These are phyloP conservation scores for Drosophila repleta DNA, from an alignment of 1,140 invertebrate genomes.

Conservation along the genomic window DNA sequence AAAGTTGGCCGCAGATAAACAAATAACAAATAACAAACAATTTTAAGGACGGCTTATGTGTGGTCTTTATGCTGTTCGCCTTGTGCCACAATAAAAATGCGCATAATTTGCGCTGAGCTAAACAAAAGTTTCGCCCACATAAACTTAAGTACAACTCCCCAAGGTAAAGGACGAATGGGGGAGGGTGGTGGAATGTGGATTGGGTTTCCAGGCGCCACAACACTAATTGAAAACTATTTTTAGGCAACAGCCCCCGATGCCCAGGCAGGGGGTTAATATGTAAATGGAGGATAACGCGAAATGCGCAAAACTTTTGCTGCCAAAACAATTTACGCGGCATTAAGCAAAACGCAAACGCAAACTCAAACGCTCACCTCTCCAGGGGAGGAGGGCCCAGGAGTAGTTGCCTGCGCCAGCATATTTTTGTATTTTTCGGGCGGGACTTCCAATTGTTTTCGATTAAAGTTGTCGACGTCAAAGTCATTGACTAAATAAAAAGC, in stretches of 20 bases:
- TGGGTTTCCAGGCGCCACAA: slow-evolving; percentile 45
- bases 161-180: slow-evolving; percentile 21
- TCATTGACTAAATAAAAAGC: slow-evolving; percentile 81
- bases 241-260: slow-evolving; percentile 41
- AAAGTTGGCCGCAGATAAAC: slow-evolving; percentile 61
- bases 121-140: slow-evolving; percentile 65
- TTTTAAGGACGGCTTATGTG: slow-evolving; percentile 24
- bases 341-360: slow-evolving; percentile 78
- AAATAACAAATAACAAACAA: slow-evolving; percentile 48
- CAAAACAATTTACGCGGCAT: slow-evolving; percentile 80
- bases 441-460: slow-evolving; percentile 69
- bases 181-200: background rate
- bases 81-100: slow-evolving; percentile 66
- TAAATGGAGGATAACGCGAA: slow-evolving; percentile 77
- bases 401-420: slow-evolving; percentile 3
- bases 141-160: slow-evolving; percentile 69
- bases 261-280: slow-evolving; percentile 62
- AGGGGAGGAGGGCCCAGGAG: background rate
- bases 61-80: slow-evolving; percentile 24
- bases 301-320: slow-evolving; percentile 78
- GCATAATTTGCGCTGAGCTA: slow-evolving; percentile 69
- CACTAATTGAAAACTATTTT: slow-evolving; percentile 81
- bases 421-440: background rate
- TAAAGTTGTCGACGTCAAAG: slow-evolving; percentile 79
- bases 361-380: slow-evolving; percentile 75